Base-by-base conservation (phyloP, 2,797 vertebrate genomes). In the Naso thynnoides region DNA sequence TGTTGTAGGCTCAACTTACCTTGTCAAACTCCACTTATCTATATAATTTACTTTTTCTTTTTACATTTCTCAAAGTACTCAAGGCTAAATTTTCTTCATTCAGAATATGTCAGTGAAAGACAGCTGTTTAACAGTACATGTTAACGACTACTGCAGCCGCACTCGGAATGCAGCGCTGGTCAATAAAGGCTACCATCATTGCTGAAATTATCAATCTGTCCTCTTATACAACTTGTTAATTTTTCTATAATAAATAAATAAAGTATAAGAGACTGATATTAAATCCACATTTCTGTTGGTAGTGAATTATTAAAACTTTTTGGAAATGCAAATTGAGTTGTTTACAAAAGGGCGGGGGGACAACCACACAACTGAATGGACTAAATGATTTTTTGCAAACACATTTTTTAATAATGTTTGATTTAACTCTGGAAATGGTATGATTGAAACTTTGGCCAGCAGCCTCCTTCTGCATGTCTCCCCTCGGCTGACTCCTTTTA, bases 381-480 rank as follows among this genome's bases (percentile, higher is more conserved):
- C 13, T 26, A 3, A 15, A 4, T 5, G 0, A 4, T 19, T 53
- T 16, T 60, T 24, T 24, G 56, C 47, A 19, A 16, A 36, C 11
- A 36, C 33, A 36, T 19, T 23, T 53, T 45, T 45, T 26, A 38
- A 16, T n/a, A 52, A 33, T 5, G 16, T 38, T 55, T 55, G 48
- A 26, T 66, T 48, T 54, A 44, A 63, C n/a, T n/a, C 23, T 64
- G 3, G 19, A 64, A 70, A 47, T 36, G 11, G 26, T 47, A 14
- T n/a, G 19, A 26, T 23, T 21, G 26, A 24, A 38, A 24, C 24
- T 31, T 41, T 56, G 39, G 26, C 21, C 9, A 48, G 16, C 36
- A 39, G 23, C 1, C 29, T 49, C 21, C 18, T 54, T n/a, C 59
- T 15, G 23, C n/a, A 23, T 23, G 9, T 19, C 5, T 41, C 18